phyloP scores from a whole-genome alignment of 2,797 vertebrate species.

The Gymnopithys bicolor region DNA sequence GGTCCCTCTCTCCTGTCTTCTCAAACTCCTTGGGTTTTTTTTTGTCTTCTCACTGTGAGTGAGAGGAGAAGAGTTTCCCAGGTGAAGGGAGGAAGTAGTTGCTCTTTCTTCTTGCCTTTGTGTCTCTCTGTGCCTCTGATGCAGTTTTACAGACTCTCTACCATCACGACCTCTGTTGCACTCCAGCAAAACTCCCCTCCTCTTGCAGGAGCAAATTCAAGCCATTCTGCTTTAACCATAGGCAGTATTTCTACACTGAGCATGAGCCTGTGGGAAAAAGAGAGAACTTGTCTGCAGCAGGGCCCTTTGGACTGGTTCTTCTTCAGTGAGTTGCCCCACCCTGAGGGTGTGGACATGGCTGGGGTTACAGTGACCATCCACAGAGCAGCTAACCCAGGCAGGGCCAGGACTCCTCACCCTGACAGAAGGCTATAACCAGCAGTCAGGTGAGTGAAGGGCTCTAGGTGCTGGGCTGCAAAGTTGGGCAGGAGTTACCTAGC shows the following conservation, averaged over 20 bases:
- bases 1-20: background rate
- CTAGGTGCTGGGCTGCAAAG: background rate
- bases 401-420: background rate
- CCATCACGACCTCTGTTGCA: background rate
- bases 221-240: background rate
- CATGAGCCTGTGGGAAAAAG: background rate
- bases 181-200: background rate
- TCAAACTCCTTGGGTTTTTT: background rate
- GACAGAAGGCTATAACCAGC: background rate
- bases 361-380: background rate
- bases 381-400: background rate
- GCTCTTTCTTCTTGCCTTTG: background rate
- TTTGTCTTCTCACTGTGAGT: background rate
- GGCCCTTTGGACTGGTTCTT: background rate
- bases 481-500: background rate
- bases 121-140: background rate
- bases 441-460: background rate
- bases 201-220: background rate
- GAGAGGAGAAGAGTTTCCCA: background rate
- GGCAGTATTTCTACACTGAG: background rate
- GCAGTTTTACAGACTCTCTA: background rate
- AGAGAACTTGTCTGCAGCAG: background rate
- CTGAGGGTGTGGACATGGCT: background rate
- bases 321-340: background rate
- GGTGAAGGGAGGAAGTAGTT: background rate